Conservation (phyloP, 2,888 invertebrate species). For the Xestobium rufovillosum region DNA sequence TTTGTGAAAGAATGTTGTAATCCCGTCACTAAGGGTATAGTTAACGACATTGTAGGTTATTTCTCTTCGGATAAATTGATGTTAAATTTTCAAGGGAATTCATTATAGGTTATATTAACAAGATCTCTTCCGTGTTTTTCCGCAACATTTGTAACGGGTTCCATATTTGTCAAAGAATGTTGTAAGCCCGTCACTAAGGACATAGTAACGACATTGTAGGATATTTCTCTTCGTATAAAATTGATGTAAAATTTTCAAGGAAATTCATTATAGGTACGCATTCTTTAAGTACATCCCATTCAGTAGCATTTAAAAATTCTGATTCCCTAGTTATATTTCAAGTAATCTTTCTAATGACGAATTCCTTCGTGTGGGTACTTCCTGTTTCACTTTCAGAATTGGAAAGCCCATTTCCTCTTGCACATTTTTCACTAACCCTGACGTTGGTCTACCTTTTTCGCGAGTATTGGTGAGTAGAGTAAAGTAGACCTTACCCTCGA, state of each 20-base stretch:
- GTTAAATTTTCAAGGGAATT: slow-evolving; percentile 1
- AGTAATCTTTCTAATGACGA: neutral
- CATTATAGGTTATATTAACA: neutral
- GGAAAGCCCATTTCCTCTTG: neutral
- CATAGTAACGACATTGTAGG: slow-evolving; percentile 1
- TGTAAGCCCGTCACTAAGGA: neutral
- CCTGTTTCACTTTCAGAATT: slow-evolving; percentile 1
- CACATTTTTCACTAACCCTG: too few species aligned
- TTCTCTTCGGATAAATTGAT: neutral
- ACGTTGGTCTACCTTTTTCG: too few species aligned
- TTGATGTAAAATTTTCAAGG: neutral
- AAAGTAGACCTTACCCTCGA: too few species aligned
- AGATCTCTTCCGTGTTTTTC: neutral
- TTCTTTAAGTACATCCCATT: slow-evolving; percentile 1
- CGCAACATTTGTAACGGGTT: neutral
- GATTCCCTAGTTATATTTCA: neutral
- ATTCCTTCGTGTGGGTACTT: neutral
- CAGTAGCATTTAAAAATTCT: neutral
- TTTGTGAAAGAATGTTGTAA: neutral
- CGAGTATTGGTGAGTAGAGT: too few species aligned
- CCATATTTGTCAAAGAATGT: neutral
- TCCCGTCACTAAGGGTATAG: neutral
- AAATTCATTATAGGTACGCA: neutral
- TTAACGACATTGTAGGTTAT: neutral
- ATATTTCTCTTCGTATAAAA: neutral